Evolutionary conservation across 37 sponge, comb jelly and placozoan species (phyloP).

Genomic region (Spongilla lacustris): DNA sequence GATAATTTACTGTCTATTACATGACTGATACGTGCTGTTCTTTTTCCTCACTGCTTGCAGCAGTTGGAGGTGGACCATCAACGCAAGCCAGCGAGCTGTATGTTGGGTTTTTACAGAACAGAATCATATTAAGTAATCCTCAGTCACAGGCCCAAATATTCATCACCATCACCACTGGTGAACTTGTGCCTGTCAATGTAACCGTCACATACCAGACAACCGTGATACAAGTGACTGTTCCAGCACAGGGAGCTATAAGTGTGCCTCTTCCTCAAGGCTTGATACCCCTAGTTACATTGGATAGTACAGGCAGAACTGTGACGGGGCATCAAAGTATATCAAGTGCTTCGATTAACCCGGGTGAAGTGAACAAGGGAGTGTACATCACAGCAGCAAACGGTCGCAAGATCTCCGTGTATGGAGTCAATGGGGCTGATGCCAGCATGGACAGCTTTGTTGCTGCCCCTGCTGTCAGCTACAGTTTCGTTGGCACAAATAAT

Average conservation of each 20-base stretch:
- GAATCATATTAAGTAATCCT: too few relatives aligned
- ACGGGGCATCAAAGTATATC: too few relatives aligned
- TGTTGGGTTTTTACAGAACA: not conserved
- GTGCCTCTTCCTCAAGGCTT: not conserved
- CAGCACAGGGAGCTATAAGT: not conserved
- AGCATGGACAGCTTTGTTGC: not conserved
- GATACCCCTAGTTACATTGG: not conserved
- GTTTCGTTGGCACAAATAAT: not conserved
- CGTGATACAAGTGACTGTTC: not conserved
- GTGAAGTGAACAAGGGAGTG: not conserved
- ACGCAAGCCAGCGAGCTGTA: not conserved
- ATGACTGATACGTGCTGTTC: too few relatives aligned
- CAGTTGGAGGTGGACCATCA: not conserved
- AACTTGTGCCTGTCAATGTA: not conserved
- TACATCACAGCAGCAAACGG: not conserved
- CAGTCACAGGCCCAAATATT: not conserved
- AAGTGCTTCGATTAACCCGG: not conserved
- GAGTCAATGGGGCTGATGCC: not conserved
- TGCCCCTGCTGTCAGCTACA: not conserved
- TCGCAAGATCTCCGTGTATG: constrained; percentile 2
- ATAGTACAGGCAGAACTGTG: not conserved
- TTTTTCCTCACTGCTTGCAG: not conserved
- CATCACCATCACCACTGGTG: not conserved
- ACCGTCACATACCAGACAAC: not conserved
- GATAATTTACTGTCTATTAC: too few relatives aligned